These are phyloP conservation scores for Panopea generosa DNA, from an alignment of 2,888 invertebrate species.

Conservation along the genomic window DNA sequence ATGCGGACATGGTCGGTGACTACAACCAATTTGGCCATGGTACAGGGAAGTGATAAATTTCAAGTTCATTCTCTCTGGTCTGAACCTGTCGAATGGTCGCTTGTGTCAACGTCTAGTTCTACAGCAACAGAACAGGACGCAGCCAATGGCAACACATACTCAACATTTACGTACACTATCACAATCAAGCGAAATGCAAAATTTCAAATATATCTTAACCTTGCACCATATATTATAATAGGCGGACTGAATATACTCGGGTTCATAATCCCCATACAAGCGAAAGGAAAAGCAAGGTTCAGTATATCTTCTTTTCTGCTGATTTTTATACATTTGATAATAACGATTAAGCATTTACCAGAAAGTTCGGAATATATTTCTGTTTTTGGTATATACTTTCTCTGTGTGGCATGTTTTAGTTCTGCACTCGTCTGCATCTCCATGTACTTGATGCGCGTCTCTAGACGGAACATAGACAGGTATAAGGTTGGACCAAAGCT, in stretches of 20 bases:
- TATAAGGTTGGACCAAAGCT: too few relatives aligned
- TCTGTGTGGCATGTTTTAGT: too few relatives aligned
- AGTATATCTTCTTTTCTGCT: too few relatives aligned
- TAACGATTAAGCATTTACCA: too few relatives aligned
- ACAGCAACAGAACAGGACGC: neutral
- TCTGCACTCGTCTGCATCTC: too few relatives aligned
- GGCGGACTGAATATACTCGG: constrained; percentile 11
- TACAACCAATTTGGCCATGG: constrained; percentile 5
- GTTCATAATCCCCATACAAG: constrained; percentile 9
- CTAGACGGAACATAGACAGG: too few relatives aligned
- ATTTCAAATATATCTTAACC: constrained; percentile 7
- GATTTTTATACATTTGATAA: too few relatives aligned
- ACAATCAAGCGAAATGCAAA: constrained; percentile 12
- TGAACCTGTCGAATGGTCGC: constrained; percentile 6
- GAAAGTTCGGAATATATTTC: too few relatives aligned
- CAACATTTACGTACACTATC: constrained; percentile 13
- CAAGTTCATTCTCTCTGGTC: neutral
- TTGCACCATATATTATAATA: constrained; percentile 6
- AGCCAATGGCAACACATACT: neutral
- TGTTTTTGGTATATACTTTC: too few relatives aligned
- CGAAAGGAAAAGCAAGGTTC: constrained; percentile 13
- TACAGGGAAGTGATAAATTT: constrained; percentile 12
- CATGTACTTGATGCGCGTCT: too few relatives aligned
- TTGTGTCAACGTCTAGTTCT: neutral
- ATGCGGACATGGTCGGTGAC: constrained; percentile 11